Evolutionary conservation across 35 echinoderm and acorn worm genomes (phyloP).

Genomic region (Strongylocentrotus purpuratus): DNA sequence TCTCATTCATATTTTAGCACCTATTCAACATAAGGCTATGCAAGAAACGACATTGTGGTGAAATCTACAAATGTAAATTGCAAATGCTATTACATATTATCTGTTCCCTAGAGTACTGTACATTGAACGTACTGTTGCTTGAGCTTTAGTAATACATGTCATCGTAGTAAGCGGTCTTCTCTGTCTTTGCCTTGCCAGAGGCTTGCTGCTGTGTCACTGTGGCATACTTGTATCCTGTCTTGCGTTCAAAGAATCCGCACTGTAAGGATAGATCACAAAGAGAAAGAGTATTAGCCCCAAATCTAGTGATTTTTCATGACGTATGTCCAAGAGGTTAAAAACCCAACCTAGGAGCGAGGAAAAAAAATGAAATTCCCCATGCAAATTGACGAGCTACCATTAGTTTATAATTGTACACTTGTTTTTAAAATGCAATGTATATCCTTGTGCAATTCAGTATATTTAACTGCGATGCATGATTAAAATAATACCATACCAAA

Average conservation of each 20-base stretch:
- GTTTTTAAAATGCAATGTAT: no score
- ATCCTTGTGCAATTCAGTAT: no score
- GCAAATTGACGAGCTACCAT: not conserved
- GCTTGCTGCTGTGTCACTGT: conserved; percentile 72
- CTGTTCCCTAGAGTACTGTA: not conserved
- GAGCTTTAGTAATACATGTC: conserved; percentile 64
- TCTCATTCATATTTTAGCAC: not conserved
- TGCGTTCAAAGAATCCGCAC: conserved; percentile 87
- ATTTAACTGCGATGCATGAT: no score
- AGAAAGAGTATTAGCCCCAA: not conserved
- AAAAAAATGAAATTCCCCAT: not conserved
- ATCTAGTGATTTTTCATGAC: not conserved
- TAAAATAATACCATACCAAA: not conserved
- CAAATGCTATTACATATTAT: not conserved
- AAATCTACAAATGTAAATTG: not conserved
- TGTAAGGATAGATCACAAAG: conserved; percentile 16
- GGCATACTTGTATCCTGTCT: conserved; percentile 87
- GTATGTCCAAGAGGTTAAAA: not conserved
- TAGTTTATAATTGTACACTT: not conserved
- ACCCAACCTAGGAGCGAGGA: no score
- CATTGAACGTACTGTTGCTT: not conserved
- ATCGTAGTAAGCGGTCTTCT: conserved; percentile 79
- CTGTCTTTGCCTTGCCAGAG: conserved; percentile 62
- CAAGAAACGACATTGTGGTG: not conserved
- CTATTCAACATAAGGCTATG: not conserved